These are phyloP conservation scores for Larimichthys polyactis DNA, from an alignment of 2,113 vertebrate species.

Conservation along the genomic window DNA sequence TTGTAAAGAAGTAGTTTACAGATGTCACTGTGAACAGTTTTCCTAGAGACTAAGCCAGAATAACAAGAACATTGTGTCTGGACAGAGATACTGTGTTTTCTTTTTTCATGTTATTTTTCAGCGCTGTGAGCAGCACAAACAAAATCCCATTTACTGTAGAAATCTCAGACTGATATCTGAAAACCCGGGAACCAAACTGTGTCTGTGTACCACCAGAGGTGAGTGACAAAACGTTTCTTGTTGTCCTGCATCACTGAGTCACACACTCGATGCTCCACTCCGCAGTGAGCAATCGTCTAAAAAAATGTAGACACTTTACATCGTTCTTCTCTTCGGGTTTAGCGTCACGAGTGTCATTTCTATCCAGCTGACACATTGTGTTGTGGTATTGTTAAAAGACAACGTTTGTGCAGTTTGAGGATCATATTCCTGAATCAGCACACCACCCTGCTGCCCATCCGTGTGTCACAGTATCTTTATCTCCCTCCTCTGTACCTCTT, in stretches of 20 bases:
- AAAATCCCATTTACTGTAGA: not conserved
- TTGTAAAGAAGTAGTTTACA: not conserved
- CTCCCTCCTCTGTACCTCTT: constrained; percentile 85
- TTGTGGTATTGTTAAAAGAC: not conserved
- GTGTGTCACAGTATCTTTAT: not conserved
- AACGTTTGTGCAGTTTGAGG: not conserved
- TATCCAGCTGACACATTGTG: not conserved
- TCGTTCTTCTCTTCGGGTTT: not conserved
- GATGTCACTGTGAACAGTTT: too few species aligned
- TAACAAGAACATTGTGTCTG: not conserved
- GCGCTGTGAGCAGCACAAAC: not conserved
- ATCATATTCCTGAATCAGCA: too few species aligned
- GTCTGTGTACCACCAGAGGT: not conserved
- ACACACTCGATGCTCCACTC: not conserved
- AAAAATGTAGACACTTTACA: not conserved
- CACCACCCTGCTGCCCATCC: not conserved
- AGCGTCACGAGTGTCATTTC: not conserved
- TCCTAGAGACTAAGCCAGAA: not conserved
- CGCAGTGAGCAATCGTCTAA: not conserved
- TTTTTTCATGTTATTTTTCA: not conserved
- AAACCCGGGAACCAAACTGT: not conserved
- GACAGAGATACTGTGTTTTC: not conserved
- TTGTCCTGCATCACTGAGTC: not conserved
- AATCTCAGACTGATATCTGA: not conserved
- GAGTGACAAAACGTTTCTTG: not conserved